Evolutionary conservation across 1,140 invertebrate species (phyloP).

Genomic region (Centruroides vittatus): DNA sequence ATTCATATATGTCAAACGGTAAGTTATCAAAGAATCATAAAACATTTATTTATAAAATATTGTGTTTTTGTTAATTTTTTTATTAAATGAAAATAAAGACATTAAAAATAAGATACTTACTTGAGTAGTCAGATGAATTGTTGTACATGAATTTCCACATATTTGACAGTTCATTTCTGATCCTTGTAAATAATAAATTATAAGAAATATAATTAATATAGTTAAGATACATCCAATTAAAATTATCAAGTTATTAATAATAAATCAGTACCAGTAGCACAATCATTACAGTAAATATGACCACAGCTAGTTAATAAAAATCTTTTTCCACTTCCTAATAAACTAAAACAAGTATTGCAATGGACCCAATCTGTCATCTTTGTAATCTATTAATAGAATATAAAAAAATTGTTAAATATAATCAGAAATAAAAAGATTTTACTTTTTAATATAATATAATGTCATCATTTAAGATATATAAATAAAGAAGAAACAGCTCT

Average conservation of each 20-base stretch:
- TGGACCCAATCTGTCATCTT: constrained; percentile 10
- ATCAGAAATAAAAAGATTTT: no score
- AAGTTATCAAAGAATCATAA: no score
- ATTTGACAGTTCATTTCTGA: constrained; percentile 2
- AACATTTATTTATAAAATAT: no score
- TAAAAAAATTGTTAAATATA: no score
- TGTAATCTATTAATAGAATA: not conserved
- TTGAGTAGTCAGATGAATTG: constrained; percentile 1
- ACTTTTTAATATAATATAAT: no score
- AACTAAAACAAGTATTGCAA: constrained; percentile 11
- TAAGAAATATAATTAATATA: not conserved
- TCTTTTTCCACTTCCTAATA: constrained; percentile 7
- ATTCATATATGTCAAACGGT: no score
- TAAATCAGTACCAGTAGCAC: not conserved
- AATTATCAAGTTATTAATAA: not conserved
- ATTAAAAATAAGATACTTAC: constrained; percentile 1
- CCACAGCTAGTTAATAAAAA: constrained; percentile 11
- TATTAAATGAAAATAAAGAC: not conserved
- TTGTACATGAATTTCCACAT: constrained; percentile 11
- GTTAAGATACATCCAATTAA: not conserved
- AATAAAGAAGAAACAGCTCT: no score
- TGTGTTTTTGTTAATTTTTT: not conserved
- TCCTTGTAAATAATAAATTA: constrained; percentile 3
- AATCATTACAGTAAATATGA: constrained; percentile 12
- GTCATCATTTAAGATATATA: no score